phyloP scores from a whole-genome alignment of 2,113 vertebrate genomes.

The pig (Sus scrofa) region DNA sequence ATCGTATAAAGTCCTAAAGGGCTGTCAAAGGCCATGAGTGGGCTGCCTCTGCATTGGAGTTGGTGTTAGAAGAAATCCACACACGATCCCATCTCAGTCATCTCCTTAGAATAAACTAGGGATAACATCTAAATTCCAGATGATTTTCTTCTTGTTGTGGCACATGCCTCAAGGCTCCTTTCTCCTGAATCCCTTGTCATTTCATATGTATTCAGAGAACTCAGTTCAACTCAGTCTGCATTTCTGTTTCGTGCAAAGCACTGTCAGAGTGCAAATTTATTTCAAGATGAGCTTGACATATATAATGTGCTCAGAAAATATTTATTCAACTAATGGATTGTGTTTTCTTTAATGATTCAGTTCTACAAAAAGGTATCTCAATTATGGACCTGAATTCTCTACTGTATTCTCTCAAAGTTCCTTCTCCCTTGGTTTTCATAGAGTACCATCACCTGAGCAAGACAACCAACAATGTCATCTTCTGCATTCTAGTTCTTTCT shows the following conservation, averaged over 20 bases:
- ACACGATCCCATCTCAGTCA: not conserved
- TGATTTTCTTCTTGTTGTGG: slow-evolving; percentile 30
- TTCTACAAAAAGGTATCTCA: slow-evolving; percentile 37
- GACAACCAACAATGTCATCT: not conserved
- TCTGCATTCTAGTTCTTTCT: not conserved
- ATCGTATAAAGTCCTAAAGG: not conserved
- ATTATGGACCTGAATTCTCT: slow-evolving; percentile 42
- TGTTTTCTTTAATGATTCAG: slow-evolving; percentile 50
- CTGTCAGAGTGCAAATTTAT: slow-evolving; percentile 68
- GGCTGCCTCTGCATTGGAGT: not conserved
- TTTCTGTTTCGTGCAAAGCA: slow-evolving; percentile 60
- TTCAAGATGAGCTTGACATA: slow-evolving; percentile 63
- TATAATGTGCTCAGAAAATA: slow-evolving; percentile 64
- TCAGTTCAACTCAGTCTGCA: slow-evolving; percentile 16
- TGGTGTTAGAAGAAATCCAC: not conserved
- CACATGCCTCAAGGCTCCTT: slow-evolving; percentile 52
- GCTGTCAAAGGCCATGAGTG: not conserved
- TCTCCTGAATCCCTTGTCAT: slow-evolving; percentile 28
- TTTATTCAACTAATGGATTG: slow-evolving; percentile 59
- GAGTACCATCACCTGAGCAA: not conserved
- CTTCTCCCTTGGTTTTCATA: slow-evolving; percentile 11
- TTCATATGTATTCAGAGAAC: slow-evolving; percentile 59
- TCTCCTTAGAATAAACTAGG: slow-evolving; percentile 46
- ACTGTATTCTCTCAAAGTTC: not conserved
- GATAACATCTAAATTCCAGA: slow-evolving; percentile 61